A percentile compares a stretch with the other conserved stretches of the same genome.
These are phyloP conservation scores for Metallyticus violacea DNA, from an alignment of 2,888 invertebrate genomes.

Conservation along the genomic window DNA sequence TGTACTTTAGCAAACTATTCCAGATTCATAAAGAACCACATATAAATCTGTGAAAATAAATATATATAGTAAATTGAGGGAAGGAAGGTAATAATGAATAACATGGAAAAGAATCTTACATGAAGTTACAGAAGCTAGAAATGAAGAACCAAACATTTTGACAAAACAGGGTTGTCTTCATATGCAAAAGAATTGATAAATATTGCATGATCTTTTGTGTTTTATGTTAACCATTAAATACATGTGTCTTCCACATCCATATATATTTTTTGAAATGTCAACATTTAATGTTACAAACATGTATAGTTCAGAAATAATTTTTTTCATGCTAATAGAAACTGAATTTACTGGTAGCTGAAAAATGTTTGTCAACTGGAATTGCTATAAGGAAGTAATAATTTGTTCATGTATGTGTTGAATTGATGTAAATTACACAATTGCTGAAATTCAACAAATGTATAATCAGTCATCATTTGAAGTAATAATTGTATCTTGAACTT, in stretches of 20 bases:
- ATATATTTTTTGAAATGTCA: background rate
- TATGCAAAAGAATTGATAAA: background rate
- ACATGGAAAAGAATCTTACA: background rate
- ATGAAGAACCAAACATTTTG: background rate
- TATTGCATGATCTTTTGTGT: background rate
- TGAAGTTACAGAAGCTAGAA: too few species aligned
- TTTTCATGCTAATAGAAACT: background rate
- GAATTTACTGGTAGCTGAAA: background rate
- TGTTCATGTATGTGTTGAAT: background rate
- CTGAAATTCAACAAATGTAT: too few species aligned
- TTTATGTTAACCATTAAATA: background rate
- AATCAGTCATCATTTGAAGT: too few species aligned
- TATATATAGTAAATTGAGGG: background rate
- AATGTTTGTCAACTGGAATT: background rate
- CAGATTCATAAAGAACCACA: background rate
- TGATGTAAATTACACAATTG: background rate
- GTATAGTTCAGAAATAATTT: background rate
- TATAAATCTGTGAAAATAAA: background rate
- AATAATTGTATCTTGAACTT: too few species aligned
- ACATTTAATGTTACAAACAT: background rate
- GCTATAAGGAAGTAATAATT: background rate
- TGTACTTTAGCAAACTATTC: background rate
- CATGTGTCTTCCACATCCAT: background rate
- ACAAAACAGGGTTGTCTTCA: background rate
- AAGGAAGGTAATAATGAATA: too few species aligned